These are phyloP conservation scores for Temnopleurus reevesii DNA, from an alignment of 53 echinoderm and acorn worm species.

Conservation along the genomic window DNA sequence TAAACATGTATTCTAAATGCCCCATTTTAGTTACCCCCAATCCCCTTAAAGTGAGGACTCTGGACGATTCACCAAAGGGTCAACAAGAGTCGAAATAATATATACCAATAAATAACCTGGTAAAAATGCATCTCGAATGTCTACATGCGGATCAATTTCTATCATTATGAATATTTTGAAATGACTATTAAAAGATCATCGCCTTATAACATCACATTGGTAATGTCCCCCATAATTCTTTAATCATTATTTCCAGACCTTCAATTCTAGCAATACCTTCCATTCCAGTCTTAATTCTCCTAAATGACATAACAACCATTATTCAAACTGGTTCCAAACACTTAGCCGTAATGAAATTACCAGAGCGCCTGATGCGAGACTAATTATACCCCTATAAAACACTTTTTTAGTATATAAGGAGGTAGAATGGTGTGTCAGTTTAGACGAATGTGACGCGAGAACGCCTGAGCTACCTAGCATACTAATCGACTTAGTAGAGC, in stretches of 20 bases:
- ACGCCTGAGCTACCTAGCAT: not conserved
- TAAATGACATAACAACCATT: slow-evolving; percentile 15
- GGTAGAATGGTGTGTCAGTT: slow-evolving; percentile 26
- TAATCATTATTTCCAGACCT: not conserved
- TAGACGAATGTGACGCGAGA: slow-evolving; percentile 25
- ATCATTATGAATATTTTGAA: no score
- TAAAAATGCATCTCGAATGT: no score
- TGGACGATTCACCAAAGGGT: no score
- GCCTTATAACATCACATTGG: no score
- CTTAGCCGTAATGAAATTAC: slow-evolving; percentile 16
- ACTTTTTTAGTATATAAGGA: not conserved
- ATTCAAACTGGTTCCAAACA: slow-evolving; percentile 16
- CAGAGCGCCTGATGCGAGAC: slow-evolving; percentile 12
- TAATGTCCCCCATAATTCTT: not conserved
- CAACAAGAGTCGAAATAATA: no score
- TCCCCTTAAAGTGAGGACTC: no score
- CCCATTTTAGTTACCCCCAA: no score
- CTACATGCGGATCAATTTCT: no score
- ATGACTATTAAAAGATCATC: no score
- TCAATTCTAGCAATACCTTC: not conserved
- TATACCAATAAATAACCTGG: no score
- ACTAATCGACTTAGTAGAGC: slow-evolving; percentile 16
- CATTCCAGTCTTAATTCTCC: slow-evolving; percentile 22
- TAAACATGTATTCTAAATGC: no score
- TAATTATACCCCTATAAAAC: slow-evolving; percentile 24